Base-by-base conservation (phyloP, 2,113 vertebrate species). In the Sula dactylatra region DNA sequence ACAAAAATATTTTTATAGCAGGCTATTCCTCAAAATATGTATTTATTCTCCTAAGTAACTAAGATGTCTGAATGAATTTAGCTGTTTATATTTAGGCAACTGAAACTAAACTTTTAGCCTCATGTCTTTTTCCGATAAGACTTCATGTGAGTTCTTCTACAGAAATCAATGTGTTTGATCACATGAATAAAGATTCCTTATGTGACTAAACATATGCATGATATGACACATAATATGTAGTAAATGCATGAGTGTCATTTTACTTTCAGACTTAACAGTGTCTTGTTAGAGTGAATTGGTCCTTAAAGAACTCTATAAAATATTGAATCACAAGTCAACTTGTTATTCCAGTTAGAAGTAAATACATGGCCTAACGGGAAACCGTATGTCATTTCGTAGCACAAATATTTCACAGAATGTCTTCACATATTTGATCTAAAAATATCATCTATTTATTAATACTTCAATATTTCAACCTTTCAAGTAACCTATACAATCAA, bases 391-490 rank as follows among this genome's bases (percentile, higher is more conserved):
- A 73, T 42, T 61, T 21, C 47, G 54, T 73, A 94, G 71, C 86
- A 96, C 71, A 97, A 97, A 77, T 89, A 92, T 80, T 92, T 95
- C 94, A 97, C 82, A 97, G 97, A 94, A 91, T 58, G 27, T 67
- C 32, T 94, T 80, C 10, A 84, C 45, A 90, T 52, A 94, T 71
- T 93, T 94, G 56, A 94, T 79, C 91, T 96, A 97, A 96, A 98
- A 98, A 98, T 98, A 98, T 83, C 44, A 86, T 96, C 77, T 95
- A 94, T 95, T 93, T 97, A 94, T 94, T 95, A 72, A 96, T 73
- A 95, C 34, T 92, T 94, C 49, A 89, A 56, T 95, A 97, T 95
- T 71, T 96, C 87, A 94, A 49, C 27, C 34, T 88, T 91, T 97
- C 29, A 88, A 86, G 80, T 77, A 77, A 95, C 31, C 95, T 97